Base-by-base conservation (phyloP, 2,888 invertebrate species). In the Gordius sp. region DNA sequence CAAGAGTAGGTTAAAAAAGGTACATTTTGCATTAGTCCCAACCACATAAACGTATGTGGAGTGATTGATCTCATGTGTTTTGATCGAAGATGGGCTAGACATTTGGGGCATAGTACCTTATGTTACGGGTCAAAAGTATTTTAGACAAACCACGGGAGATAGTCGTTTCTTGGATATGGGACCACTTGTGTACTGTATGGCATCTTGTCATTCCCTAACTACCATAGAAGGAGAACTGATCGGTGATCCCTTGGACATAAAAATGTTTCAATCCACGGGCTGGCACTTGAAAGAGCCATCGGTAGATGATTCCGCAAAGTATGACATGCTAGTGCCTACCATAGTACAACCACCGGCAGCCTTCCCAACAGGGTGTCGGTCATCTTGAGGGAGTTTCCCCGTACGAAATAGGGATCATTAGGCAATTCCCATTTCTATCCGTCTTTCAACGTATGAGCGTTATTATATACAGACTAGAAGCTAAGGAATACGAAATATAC, bases 211-310 rank as follows among this genome's bases (percentile, higher is more conserved):
- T 69, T 83, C 85, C 1, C 75, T 93, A 55, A 87, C 87, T 0
- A 74, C 83, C 58, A 79, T 91, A 61, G 80, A 84, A 61, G 80
- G 79, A 0, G 77, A 79, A 64, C 72, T 84, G 58, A 79, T 79
- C 39, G 91, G 91, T 0, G 91, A 93, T 71, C 91, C 91, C 0
- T 71, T 93, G 23, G 91, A 93, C 67, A 72, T 89, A 18, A 84
- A 83, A 76, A 83, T 85, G 82, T 85, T 85, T 67, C 77, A 79
- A 63, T 78, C 81, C 59, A 87, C 89, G 0, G 65, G 65, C 60
- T 69, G 55, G 66, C 60, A 61, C 28, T 61, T 74, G 56, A 68
- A 71, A 60, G 73, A 73, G 59, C 67, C 67, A 2, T 64, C 66
- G 25, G 63, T 66, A 20, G 66, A 66, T 53, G 70, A 70, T 56